Evolutionary conservation across 2,888 invertebrate species (phyloP).

Genomic region (Strigamia transsilvanica): DNA sequence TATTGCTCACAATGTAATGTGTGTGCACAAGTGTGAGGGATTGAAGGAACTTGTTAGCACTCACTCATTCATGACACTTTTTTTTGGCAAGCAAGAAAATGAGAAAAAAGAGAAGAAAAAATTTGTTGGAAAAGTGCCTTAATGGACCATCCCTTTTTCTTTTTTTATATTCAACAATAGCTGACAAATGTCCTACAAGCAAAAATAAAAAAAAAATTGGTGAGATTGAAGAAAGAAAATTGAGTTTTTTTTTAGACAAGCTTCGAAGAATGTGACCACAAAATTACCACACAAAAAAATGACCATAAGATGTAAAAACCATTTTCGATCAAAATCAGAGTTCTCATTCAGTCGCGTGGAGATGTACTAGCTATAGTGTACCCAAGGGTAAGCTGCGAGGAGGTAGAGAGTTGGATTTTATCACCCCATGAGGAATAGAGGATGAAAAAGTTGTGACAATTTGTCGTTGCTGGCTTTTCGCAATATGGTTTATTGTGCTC

Average conservation of each 20-base stretch:
- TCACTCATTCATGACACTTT: slow-evolving; percentile 31
- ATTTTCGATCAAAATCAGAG: not conserved
- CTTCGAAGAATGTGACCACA: no score
- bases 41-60: slow-evolving; percentile 40
- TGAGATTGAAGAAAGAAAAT: no score
- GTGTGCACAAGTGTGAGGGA: not conserved
- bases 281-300: not conserved
- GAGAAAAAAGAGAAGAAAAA: not conserved
- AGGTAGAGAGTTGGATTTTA: slow-evolving; percentile 5
- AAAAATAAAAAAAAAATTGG: no score
- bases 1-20: not conserved
- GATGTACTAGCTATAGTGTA: not conserved
- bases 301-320: not conserved
- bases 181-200: not conserved
- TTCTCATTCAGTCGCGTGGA: not conserved
- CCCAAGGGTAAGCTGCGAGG: not conserved
- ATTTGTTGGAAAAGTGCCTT: slow-evolving; percentile 17
- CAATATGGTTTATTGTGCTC: not conserved
- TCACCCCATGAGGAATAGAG: not conserved
- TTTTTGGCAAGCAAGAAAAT: slow-evolving; percentile 1
- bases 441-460: not conserved
- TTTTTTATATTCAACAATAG: not conserved
- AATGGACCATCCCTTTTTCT: not conserved
- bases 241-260: no score
- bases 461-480: not conserved